A percentile compares a stretch with the other conserved stretches of the same genome.
phyloP scores from a whole-genome alignment of 1,140 invertebrate species.

The Apis cerana region DNA sequence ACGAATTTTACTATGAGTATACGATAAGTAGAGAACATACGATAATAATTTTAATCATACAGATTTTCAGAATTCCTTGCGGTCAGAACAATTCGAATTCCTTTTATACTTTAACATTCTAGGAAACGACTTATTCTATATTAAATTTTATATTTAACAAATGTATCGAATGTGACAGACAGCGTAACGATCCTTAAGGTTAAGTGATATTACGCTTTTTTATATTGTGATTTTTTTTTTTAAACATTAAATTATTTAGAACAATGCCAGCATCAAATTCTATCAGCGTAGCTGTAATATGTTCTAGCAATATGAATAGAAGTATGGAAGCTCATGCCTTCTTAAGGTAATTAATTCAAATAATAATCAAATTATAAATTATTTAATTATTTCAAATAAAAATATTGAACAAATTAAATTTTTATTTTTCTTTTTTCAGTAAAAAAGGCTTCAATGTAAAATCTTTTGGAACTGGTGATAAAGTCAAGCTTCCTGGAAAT shows the following conservation, averaged over 20 bases:
- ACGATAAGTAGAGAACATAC: neutral
- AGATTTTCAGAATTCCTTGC: neutral
- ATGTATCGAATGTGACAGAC: constrained; percentile 46
- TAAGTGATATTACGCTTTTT: constrained; percentile 34
- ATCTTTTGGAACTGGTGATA: constrained; percentile 98
- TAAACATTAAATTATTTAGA: constrained; percentile 21
- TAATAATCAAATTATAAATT: neutral
- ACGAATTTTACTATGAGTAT: constrained; percentile 19
- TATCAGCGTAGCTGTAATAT: constrained; percentile 96
- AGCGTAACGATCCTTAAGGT: constrained; percentile 40
- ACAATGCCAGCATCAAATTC: constrained; percentile 80
- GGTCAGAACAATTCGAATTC: neutral
- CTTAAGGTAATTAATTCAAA: constrained; percentile 83
- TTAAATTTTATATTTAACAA: constrained; percentile 15
- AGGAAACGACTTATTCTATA: neutral
- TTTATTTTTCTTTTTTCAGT: constrained; percentile 79
- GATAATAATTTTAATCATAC: neutral
- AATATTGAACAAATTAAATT: constrained; percentile 1
- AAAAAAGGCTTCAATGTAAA: constrained; percentile 98
- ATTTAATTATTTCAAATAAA: neutral
- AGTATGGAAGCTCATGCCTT: constrained; percentile 99
- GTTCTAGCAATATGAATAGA: constrained; percentile 99
- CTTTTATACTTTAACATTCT: neutral
- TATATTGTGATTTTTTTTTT: constrained; percentile 32
- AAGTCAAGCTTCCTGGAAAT: constrained; percentile 97